Base-by-base conservation (phyloP, 1,140 invertebrate species). In the Philotrypesis tridentata region DNA sequence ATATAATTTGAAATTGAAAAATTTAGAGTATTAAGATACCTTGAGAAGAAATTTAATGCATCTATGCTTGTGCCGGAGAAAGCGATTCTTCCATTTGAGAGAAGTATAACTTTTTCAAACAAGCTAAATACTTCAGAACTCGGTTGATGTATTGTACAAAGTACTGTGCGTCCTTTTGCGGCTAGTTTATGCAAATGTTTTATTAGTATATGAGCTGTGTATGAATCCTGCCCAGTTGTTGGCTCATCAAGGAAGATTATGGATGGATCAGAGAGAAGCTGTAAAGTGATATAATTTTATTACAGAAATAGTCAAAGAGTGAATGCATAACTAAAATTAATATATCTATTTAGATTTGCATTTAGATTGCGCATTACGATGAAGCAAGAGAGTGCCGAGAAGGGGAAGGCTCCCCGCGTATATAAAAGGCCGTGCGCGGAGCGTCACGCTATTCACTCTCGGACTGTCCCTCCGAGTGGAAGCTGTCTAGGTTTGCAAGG, bases 131-230 rank as follows among this genome's bases (percentile, higher is more conserved):
- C 93, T 85, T 98, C 96, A 0, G 96, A 97, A n/a, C 97, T 98
- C 0, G 98, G 98, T 90, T 99, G 98, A 91, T 99, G 98, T 85
- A 99, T 99, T 17, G 98, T 99, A 87, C 97, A 98, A 27, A 99
- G 91, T 3, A 99, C 95, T 0, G 97, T 98, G 87, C 96, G 96
- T 25, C 96, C 96, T 76, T 92, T 89, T 1, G 89, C 88, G 1
- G 95, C 94, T 87, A 95, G 94, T 31, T 92, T 90, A 61, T 94
- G 94, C 88, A 97, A 93, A 85, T 96, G 94, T 3, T 92, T 91
- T n/a, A 99, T 94, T 65, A 99, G 91, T 89, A 96, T 97, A 85
- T 96, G 95, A 0, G 98, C 98, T 87, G 98, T 98, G 86, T 95
- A 98, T 0, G 98, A 97, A 89, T 99, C 98, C 65, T 99, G 90